These are phyloP conservation scores for Climacteris rufus DNA, from an alignment of 2,113 vertebrate genomes.

Conservation along the genomic window DNA sequence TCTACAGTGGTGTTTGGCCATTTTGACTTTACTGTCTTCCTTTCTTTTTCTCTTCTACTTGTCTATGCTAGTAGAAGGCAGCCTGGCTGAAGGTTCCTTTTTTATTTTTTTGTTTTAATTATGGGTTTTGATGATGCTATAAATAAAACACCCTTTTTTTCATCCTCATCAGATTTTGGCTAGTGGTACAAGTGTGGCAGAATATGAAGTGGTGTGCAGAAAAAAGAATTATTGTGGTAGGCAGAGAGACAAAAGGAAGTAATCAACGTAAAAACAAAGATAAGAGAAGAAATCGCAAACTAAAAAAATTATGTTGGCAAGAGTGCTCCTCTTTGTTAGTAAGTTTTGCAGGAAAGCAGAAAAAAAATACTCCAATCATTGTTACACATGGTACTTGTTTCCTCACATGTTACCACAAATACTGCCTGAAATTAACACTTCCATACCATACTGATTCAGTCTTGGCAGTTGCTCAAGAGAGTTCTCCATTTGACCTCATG, in stretches of 20 bases:
- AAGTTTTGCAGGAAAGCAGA: neutral
- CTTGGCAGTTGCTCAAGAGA: neutral
- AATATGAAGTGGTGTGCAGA: neutral
- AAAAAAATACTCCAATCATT: neutral
- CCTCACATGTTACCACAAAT: neutral
- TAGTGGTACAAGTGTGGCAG: neutral
- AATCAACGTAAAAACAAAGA: neutral
- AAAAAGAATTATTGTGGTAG: neutral
- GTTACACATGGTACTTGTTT: neutral
- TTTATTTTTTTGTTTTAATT: neutral
- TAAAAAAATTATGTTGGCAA: neutral
- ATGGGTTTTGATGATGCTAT: neutral
- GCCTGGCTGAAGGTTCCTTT: neutral
- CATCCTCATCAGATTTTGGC: neutral
- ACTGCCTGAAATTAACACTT: neutral
- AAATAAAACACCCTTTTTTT: neutral
- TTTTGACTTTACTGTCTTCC: neutral
- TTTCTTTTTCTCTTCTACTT: neutral
- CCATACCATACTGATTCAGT: neutral
- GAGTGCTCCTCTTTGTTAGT: neutral
- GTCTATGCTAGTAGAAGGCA: neutral
- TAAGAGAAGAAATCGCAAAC: neutral
- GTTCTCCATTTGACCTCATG: neutral
- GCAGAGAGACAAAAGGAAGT: neutral
- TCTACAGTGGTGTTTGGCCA: neutral